Percentiles rank a stretch among this genome's conserved stretches.
Evolutionary conservation across 2,113 vertebrate genomes (phyloP).

Genomic region (Triplophysa dalaica): DNA sequence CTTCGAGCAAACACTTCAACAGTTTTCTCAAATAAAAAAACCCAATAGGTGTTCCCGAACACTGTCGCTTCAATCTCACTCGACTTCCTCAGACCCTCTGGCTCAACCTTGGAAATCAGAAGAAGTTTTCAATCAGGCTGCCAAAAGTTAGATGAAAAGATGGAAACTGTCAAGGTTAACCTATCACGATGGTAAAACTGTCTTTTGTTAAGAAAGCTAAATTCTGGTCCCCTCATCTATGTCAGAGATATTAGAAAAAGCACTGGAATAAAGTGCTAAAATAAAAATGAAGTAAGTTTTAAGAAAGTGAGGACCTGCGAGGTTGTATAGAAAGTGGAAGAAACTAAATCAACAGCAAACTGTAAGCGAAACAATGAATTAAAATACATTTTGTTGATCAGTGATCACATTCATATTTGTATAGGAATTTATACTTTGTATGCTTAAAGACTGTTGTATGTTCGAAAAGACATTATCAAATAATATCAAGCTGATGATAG

Average conservation of each 20-base stretch:
- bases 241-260: neutral
- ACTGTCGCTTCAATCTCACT: constrained; percentile 11
- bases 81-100: neutral
- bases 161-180: constrained; percentile 12
- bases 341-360: neutral
- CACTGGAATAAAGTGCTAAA: neutral
- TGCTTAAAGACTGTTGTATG: too few relatives aligned
- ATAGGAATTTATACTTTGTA: too few relatives aligned
- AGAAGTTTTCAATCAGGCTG: constrained; percentile 26
- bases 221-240: neutral
- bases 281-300: neutral
- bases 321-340: neutral
- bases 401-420: too few relatives aligned
- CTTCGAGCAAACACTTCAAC: constrained; percentile 25
- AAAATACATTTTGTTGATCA: neutral
- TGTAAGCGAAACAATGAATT: neutral
- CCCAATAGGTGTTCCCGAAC: constrained; percentile 7
- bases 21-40: neutral
- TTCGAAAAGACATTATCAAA: too few relatives aligned
- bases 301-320: neutral
- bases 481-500: neutral
- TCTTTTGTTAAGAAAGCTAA: neutral
- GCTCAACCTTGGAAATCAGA: constrained; percentile 5
- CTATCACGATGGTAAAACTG: constrained; percentile 2
- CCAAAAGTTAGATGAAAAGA: constrained; percentile 9